phyloP scores from a whole-genome alignment of 1,140 invertebrate genomes.

The Dufourea novaeangliae region DNA sequence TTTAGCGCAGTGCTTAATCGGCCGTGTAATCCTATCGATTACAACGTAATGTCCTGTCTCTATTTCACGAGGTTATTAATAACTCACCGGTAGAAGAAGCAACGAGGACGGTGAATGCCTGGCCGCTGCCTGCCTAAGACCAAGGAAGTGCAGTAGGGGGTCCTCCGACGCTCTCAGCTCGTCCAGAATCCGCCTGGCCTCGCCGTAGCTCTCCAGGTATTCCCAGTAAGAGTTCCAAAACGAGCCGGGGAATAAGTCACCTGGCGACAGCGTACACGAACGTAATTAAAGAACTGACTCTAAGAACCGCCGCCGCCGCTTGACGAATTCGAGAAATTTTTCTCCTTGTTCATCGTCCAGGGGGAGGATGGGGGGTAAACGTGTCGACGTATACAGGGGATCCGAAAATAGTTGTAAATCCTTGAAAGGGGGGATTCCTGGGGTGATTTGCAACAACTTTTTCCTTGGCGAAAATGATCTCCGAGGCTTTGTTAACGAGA shows the following conservation, averaged over 20 bases:
- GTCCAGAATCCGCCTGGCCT: slow-evolving; percentile 77
- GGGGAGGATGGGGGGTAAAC: no score
- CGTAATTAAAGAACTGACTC: neutral
- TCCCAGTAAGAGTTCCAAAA: slow-evolving; percentile 80
- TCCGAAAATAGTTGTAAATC: no score
- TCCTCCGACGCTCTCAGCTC: slow-evolving; percentile 75
- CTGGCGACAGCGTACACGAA: slow-evolving; percentile 63
- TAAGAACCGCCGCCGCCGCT: no score
- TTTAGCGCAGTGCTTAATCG: slow-evolving; percentile 3
- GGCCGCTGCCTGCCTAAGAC: slow-evolving; percentile 76
- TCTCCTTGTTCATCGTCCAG: no score
- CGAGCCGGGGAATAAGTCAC: slow-evolving; percentile 78
- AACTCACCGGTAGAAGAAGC: slow-evolving; percentile 80
- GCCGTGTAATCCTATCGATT: slow-evolving; percentile 18
- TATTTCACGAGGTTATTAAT: slow-evolving; percentile 33
- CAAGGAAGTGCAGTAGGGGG: slow-evolving; percentile 77
- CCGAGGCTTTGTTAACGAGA: no score
- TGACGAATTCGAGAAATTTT: slow-evolving; percentile 3
- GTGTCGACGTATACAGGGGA: neutral
- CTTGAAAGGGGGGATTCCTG: no score
- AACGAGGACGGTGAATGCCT: slow-evolving; percentile 77
- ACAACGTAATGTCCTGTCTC: slow-evolving; percentile 6
- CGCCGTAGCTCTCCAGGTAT: slow-evolving; percentile 77
- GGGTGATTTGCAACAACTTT: no score
- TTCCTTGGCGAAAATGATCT: no score